phyloP scores from a whole-genome alignment of 2,797 vertebrate species.

The Cheirogaleus major region DNA sequence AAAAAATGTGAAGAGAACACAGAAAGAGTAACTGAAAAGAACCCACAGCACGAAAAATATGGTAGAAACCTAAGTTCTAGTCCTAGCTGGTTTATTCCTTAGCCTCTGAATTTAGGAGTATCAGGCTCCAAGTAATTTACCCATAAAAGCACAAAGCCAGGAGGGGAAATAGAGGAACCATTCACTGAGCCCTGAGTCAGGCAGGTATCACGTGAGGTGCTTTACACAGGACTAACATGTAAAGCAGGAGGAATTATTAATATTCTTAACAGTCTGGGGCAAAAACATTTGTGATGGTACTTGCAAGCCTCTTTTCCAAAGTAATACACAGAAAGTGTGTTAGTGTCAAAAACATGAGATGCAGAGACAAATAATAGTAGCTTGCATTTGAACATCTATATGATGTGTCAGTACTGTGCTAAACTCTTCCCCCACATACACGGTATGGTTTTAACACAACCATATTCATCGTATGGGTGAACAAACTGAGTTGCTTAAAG shows the following conservation, averaged over 20 bases:
- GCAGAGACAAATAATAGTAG: background rate
- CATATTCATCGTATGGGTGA: background rate
- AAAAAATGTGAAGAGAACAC: background rate
- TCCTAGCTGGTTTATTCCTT: constrained; percentile 3
- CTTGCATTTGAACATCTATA: background rate
- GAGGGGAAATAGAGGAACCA: constrained; percentile 15
- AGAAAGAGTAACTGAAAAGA: background rate
- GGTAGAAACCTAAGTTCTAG: background rate
- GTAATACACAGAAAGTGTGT: background rate
- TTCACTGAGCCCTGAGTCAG: background rate
- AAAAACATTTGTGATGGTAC: background rate
- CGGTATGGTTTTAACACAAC: background rate
- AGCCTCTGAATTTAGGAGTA: background rate
- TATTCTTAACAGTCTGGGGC: background rate
- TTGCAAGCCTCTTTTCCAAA: background rate
- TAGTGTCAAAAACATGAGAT: background rate
- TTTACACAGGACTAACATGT: background rate
- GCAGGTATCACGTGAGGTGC: background rate
- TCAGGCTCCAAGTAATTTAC: background rate
- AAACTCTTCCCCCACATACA: background rate
- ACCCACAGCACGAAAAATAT: background rate
- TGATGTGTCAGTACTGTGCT: background rate
- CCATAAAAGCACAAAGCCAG: background rate
- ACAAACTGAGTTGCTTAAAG: background rate
- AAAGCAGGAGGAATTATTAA: background rate